A percentile compares a stretch with the other conserved stretches of the same genome.
Conservation (phyloP, 1,140 invertebrate species). For the Parasteatoda tepidariorum region DNA sequence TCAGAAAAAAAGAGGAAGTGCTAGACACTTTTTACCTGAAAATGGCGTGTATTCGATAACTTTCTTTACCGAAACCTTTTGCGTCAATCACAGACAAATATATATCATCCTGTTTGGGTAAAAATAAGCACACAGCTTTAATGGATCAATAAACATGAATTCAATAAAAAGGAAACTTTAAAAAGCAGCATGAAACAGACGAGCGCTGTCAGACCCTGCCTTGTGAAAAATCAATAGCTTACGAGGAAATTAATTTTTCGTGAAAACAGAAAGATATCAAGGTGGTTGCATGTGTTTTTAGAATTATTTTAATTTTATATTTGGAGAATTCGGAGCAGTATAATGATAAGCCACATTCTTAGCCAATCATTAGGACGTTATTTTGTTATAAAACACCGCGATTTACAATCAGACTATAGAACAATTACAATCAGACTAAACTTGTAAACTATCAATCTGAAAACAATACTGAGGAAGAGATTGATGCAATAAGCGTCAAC, state of each 20-base stretch:
- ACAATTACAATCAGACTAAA: too few relatives aligned
- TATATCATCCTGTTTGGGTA: conserved; percentile 14
- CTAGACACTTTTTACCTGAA: background rate
- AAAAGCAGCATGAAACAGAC: background rate
- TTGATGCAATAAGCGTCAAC: too few relatives aligned
- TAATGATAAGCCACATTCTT: too few relatives aligned
- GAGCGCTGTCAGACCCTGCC: background rate
- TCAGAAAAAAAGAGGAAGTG: background rate
- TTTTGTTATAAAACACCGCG: too few relatives aligned
- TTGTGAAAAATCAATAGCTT: conserved; percentile 28
- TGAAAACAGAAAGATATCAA: background rate
- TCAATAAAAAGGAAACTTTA: background rate
- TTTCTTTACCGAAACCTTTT: background rate
- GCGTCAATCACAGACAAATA: conserved; percentile 13
- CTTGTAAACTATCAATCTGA: too few relatives aligned
- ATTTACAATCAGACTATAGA: too few relatives aligned
- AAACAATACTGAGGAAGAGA: too few relatives aligned
- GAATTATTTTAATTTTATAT: background rate
- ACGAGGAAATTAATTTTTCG: conserved; percentile 27
- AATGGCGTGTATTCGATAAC: background rate
- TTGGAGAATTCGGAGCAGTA: too few relatives aligned
- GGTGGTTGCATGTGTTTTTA: background rate
- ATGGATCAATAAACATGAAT: conserved; percentile 43
- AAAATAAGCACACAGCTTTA: conserved; percentile 9
- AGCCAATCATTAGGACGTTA: too few relatives aligned